Base-by-base conservation (phyloP, 2,888 invertebrate genomes). In the Plebejus argus region DNA sequence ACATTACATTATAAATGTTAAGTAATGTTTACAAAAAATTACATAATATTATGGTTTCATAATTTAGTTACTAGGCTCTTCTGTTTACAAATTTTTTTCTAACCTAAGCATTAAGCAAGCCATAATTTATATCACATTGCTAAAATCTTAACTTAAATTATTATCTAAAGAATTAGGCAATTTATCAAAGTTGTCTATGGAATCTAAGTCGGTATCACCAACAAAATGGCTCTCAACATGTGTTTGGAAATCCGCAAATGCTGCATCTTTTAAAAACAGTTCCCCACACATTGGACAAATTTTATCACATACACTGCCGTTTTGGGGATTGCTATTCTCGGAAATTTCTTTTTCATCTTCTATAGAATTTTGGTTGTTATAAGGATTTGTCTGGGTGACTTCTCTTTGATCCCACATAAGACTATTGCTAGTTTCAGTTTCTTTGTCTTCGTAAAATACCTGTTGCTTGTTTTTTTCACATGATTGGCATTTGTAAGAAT, bases 161-260 rank as follows among this genome's bases (percentile, higher is more conserved):
- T 81, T 91, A 81, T 91, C 90, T 86, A 91, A 89, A 58, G 93
- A 93, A 83, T 88, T 89, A 78, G 88, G 86, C 80, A 94, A 85
- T 78, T 94, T 90, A 82, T 95, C 95, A 86, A 92, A 95, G 84
- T 95, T 94, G 39, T 95, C 94, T 77, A 94, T 86, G 75, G 94
- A 95, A 83, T 95, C 95, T 10, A 86, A 79, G 79, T 95, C 95
- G 78, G 87, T 87, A 56, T 96, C 95, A 81, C 95, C 95, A 78
- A 95, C 90, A 87, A 97, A 97, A 91, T 97, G 97, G 83, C 94
- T 95, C 87, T 97, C 96, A 45, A 98, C 97, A 89, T 98, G 97
- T 78, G 95, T 92, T 81, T 96, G 96, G 85, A 97, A 97, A 74
- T 95, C 94, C 39, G 94, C 89, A 87, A 97, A 97, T 33, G 92